phyloP scores from a whole-genome alignment of 2,888 invertebrate species.

The Sinhomidia bicolor region DNA sequence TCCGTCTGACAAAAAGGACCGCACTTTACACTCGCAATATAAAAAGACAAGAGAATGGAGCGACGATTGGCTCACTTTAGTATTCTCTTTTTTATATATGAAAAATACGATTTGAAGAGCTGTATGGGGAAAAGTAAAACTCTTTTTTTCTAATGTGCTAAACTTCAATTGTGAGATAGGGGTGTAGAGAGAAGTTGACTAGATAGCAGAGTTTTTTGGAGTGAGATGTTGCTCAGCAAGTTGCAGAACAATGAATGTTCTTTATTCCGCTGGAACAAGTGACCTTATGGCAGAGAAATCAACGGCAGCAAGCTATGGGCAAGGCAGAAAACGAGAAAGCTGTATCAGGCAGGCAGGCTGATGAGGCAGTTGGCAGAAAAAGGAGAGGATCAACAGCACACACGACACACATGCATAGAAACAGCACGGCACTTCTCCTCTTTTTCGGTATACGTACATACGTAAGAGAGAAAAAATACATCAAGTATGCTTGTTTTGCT shows the following conservation, averaged over 20 bases:
- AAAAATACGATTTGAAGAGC: background rate
- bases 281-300: constrained; percentile 73
- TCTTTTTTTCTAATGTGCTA: background rate
- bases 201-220: background rate
- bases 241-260: constrained; percentile 70
- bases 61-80: constrained; percentile 25
- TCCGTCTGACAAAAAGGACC: constrained; percentile 35
- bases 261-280: constrained; percentile 60
- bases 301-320: constrained; percentile 16
- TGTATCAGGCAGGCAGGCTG: background rate
- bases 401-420: too few relatives aligned
- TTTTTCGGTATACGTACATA: too few relatives aligned
- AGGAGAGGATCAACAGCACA: background rate
- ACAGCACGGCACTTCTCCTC: too few relatives aligned
- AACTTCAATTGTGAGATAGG: background rate
- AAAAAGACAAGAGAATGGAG: constrained; percentile 29
- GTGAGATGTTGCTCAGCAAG: constrained; percentile 60
- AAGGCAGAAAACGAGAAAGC: background rate
- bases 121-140: constrained; percentile 44
- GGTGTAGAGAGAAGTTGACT: background rate
- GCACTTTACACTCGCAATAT: constrained; percentile 37
- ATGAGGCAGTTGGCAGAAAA: constrained; percentile 43
- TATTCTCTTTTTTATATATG: constrained; percentile 28
- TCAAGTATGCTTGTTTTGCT: too few relatives aligned
- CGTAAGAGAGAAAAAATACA: too few relatives aligned